These are phyloP conservation scores for Aphaenogaster ashmeadi DNA, from an alignment of 1,140 invertebrate species.

Conservation along the genomic window DNA sequence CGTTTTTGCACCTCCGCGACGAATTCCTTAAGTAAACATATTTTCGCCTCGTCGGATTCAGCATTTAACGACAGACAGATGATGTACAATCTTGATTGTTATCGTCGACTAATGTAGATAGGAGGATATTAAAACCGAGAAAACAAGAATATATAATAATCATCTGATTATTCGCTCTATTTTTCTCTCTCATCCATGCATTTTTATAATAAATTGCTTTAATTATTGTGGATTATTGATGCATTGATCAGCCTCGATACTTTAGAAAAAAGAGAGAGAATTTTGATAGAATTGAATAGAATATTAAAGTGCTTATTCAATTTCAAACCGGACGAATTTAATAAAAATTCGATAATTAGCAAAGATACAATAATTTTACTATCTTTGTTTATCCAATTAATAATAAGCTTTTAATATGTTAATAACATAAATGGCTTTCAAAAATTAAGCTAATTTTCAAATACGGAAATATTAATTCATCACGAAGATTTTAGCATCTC, in stretches of 20 bases:
- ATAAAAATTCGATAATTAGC: not conserved
- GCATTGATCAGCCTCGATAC: not conserved
- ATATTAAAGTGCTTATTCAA: not conserved
- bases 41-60: not conserved
- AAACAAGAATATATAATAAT: slow-evolving; percentile 16
- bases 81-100: slow-evolving; percentile 16
- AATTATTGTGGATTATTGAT: not conserved
- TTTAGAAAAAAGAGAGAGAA: not conserved
- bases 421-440: not conserved
- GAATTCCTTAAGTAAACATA: slow-evolving; percentile 22
- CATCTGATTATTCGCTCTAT: not conserved
- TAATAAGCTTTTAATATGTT: not conserved
- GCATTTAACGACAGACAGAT: not conserved
- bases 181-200: not conserved
- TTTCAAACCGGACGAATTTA: not conserved
- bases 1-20: not conserved
- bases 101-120: slow-evolving; percentile 27
- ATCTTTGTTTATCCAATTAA: not conserved
- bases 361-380: not conserved
- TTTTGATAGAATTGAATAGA: not conserved
- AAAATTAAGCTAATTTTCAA: not conserved
- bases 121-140: not conserved
- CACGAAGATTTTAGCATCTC: not conserved
- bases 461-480: not conserved
- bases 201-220: not conserved